A percentile compares a stretch with the other conserved stretches of the same genome.
These are phyloP conservation scores for Altica lythri DNA, from an alignment of 2,888 invertebrate genomes.

Conservation along the genomic window DNA sequence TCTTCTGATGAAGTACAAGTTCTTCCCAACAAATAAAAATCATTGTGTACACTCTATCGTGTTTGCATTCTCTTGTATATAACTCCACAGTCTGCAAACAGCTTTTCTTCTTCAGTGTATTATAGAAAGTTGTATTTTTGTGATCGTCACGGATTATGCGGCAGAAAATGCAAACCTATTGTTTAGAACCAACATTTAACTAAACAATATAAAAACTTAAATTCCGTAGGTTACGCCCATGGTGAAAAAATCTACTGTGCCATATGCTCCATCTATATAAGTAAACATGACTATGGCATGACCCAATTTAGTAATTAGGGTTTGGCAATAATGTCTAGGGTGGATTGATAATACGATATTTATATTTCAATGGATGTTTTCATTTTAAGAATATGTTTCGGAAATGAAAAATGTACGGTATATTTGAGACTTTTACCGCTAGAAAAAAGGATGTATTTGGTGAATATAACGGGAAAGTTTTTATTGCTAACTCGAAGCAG, in stretches of 20 bases:
- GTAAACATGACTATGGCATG: slow-evolving; percentile 21
- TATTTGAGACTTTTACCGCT: not conserved
- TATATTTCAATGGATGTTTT: slow-evolving; percentile 2
- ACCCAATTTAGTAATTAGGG: slow-evolving; percentile 23
- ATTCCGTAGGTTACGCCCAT: no score
- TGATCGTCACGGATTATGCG: no score
- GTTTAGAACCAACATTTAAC: no score
- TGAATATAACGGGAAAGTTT: slow-evolving; percentile 5
- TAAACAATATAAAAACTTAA: not conserved
- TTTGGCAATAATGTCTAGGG: slow-evolving; percentile 14
- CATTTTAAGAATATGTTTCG: not conserved
- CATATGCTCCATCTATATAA: slow-evolving; percentile 17
- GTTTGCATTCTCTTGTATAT: no score
- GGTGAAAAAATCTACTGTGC: not conserved
- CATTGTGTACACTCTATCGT: no score
- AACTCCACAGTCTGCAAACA: no score
- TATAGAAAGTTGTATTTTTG: no score
- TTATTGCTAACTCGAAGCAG: no score
- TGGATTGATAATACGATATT: not conserved
- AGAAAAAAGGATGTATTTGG: not conserved
- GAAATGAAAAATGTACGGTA: slow-evolving; percentile 1
- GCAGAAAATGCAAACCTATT: no score
- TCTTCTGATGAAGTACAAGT: no score
- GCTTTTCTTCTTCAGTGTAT: no score
- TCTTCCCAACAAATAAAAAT: no score